phyloP scores from a whole-genome alignment of 2,797 vertebrate genomes.

The Melopsittacus undulatus region DNA sequence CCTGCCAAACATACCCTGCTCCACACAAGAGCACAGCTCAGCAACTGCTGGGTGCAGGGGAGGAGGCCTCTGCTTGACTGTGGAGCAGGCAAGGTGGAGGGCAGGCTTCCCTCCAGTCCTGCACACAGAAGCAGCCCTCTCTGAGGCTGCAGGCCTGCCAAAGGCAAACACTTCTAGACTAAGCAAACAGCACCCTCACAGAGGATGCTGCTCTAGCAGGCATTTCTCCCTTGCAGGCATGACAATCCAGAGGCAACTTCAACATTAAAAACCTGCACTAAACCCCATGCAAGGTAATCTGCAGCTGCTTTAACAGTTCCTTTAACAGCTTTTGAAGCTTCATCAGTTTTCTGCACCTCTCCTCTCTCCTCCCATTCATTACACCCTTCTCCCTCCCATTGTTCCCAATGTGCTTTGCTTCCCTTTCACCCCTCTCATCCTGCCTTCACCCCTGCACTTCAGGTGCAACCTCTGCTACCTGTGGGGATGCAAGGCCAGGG shows the following conservation, averaged over 20 bases:
- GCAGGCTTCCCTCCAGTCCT: neutral
- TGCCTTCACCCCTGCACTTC: neutral
- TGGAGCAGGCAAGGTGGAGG: rapidly evolving
- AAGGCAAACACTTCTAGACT: neutral
- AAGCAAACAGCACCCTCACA: neutral
- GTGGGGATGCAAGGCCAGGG: rapidly evolving
- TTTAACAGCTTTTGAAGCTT: neutral
- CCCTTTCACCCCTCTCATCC: neutral
- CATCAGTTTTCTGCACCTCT: neutral
- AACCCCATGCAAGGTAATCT: neutral
- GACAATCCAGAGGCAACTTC: neutral
- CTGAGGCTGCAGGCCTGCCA: neutral
- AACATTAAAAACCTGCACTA: neutral
- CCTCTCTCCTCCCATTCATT: neutral
- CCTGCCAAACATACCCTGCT: neutral
- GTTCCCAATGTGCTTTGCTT: neutral
- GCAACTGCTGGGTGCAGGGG: neutral
- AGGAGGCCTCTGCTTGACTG: neutral
- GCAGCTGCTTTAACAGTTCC: neutral
- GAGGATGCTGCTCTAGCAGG: neutral
- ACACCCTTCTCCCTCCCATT: neutral
- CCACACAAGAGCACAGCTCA: neutral
- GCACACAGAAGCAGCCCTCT: neutral
- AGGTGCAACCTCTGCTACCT: neutral
- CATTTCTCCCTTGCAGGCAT: neutral